Evolutionary conservation across 2,113 vertebrate genomes (phyloP).

Genomic region (Chlorodrepanis virens): DNA sequence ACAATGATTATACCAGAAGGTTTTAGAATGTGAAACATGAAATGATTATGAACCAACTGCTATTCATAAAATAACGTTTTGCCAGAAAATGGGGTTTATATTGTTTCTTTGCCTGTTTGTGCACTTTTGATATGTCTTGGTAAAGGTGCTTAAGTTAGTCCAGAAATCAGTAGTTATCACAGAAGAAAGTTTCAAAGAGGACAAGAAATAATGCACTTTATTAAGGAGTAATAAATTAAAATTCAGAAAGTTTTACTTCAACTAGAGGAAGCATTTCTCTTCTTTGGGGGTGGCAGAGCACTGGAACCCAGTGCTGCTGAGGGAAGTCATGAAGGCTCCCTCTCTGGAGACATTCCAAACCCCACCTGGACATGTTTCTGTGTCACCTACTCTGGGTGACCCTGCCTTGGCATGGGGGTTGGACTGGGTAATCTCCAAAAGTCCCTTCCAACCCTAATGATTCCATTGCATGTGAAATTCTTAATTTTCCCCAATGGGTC

Average conservation of each 20-base stretch:
- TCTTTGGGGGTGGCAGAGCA: not conserved
- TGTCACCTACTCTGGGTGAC: not conserved
- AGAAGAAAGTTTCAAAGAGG: not conserved
- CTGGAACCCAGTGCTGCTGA: not conserved
- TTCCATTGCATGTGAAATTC: not conserved
- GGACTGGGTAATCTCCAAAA: not conserved
- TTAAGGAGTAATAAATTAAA: not conserved
- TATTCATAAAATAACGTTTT: constrained; percentile 58
- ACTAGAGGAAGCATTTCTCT: not conserved
- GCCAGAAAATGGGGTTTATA: not conserved
- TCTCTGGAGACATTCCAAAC: not conserved
- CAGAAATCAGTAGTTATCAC: not conserved
- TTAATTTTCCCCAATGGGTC: not conserved
- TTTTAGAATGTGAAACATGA: constrained; percentile 66
- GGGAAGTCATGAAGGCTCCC: no score
- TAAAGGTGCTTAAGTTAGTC: not conserved
- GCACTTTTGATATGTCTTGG: not conserved
- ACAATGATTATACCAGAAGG: constrained; percentile 59
- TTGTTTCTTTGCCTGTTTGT: constrained; percentile 24
- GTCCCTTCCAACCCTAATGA: accelerated
- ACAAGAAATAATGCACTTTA: not conserved
- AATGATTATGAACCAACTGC: constrained; percentile 51
- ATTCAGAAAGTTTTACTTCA: not conserved
- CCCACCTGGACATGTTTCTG: not conserved
- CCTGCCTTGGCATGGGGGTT: accelerated